Conservation (phyloP, 1,140 invertebrate genomes). For the Gyrodactylus salaris region DNA sequence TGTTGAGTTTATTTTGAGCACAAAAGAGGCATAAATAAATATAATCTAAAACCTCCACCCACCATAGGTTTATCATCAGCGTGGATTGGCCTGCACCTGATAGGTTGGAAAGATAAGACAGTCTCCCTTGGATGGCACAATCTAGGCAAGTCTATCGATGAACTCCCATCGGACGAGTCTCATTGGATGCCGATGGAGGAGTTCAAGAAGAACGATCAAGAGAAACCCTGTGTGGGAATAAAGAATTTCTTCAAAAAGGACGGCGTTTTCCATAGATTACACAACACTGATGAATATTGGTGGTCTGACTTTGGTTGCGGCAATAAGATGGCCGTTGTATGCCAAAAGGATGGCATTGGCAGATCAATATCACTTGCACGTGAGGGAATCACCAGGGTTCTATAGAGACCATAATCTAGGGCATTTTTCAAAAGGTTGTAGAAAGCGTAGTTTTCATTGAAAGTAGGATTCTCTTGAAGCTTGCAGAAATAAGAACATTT, state of each 20-base stretch:
- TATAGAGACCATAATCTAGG: too few relatives aligned
- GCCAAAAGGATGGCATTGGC: background rate
- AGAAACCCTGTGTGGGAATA: background rate
- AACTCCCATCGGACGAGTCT: background rate
- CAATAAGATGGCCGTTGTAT: background rate
- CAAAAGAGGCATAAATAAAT: too few relatives aligned
- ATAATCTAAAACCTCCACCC: too few relatives aligned
- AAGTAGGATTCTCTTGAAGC: too few relatives aligned
- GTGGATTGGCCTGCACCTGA: background rate
- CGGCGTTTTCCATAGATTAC: background rate
- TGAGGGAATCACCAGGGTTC: too few relatives aligned
- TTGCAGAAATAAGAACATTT: too few relatives aligned
- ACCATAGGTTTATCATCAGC: background rate
- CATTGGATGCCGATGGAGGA: background rate
- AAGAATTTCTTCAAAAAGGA: background rate
- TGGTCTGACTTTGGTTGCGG: background rate
- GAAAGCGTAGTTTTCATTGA: too few relatives aligned
- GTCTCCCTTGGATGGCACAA: background rate
- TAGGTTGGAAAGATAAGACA: background rate
- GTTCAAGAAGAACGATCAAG: background rate
- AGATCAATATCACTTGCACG: too few relatives aligned
- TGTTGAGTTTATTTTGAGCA: too few relatives aligned
- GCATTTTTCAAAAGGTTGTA: too few relatives aligned
- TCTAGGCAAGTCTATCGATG: background rate
- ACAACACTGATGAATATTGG: background rate